Evolutionary conservation across 2,888 invertebrate species (phyloP), one percentile per base, ranked within the genome.

Genomic region (Polietes domitor): DNA sequence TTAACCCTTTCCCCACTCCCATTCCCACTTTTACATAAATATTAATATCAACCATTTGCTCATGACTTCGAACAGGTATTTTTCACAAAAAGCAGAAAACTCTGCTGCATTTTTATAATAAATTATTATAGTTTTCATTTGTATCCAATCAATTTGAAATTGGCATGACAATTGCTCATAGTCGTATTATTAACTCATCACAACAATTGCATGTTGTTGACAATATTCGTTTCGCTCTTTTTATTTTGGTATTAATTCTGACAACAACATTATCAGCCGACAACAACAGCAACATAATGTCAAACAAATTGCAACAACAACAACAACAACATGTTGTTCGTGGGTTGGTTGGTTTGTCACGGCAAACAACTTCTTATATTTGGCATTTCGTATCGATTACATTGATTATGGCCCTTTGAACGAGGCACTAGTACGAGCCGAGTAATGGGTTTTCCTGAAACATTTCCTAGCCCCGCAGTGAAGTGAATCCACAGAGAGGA

Each of bases 311-410:
- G 12, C 12, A 55, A 47, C 17, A 41, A 72, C 26, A 61, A 82
- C 43, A 17, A 73, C 37, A 21, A 61, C 61, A 28, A 58, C 9
- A 63, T 43, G 6, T 41, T 17, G 17, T 21, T 50, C n/a, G 37
- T 37, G 15, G 15, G 58, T 26, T 41, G 15, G 17, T 21, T 50
- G 50, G 37, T 37, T 50, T 50, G 58, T 26, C 21, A n/a, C n/a
- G 24, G 58, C 26, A 26, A 21, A 26, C 47, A 55, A 47, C 12
- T 47, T 47, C 9, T 47, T 47, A n/a, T 47, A 5, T 53, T 53
- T 37, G 0, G 17, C 65, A 81, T 61, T 79, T 73, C 47, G 41
- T 84, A 84, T 84, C 84, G 84, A 84, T 84, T 84, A 84, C 84
- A 84, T 76, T 84, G 81, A 84, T 84, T 81, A 84, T 72, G 78